These are phyloP conservation scores for Sycophila texana DNA, from an alignment of 2,888 invertebrate genomes.

Conservation along the genomic window DNA sequence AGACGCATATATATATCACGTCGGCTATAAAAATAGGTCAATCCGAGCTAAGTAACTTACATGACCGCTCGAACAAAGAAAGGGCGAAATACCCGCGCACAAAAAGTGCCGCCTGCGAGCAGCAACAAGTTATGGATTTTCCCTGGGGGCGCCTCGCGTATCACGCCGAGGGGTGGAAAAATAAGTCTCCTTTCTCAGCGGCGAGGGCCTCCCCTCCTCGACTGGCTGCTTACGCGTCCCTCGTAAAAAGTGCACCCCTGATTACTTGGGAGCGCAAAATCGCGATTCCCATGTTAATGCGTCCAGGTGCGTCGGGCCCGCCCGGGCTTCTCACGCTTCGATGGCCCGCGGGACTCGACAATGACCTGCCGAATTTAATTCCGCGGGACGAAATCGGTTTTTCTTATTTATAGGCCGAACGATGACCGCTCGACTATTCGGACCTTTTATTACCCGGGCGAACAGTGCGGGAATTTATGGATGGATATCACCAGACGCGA, in stretches of 20 bases:
- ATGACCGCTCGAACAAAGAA: conserved; percentile 12
- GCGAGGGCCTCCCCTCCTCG: not conserved
- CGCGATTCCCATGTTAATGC: conserved; percentile 47
- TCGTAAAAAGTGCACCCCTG: conserved; percentile 34
- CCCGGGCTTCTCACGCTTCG: conserved; percentile 45
- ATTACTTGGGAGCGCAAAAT: not conserved
- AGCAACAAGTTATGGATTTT: conserved; percentile 25
- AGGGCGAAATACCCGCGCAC: not conserved
- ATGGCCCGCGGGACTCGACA: conserved; percentile 15
- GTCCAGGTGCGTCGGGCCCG: conserved; percentile 46
- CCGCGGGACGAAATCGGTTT: conserved; percentile 19
- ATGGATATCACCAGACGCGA: not conserved
- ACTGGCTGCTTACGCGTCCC: conserved; percentile 8
- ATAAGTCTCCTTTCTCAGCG: not conserved
- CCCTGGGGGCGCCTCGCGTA: conserved; percentile 1
- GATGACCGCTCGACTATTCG: not conserved
- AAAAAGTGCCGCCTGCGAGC: not conserved
- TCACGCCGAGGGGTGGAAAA: conserved; percentile 33
- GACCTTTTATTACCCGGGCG: not conserved
- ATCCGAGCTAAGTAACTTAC: not conserved
- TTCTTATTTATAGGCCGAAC: not conserved
- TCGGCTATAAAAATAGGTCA: too few species aligned
- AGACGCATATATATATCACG: too few species aligned
- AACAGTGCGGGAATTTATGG: conserved; percentile 20
- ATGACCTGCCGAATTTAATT: conserved; percentile 43